phyloP scores from a whole-genome alignment of 1,140 invertebrate genomes.

The Cyclina sinensis region DNA sequence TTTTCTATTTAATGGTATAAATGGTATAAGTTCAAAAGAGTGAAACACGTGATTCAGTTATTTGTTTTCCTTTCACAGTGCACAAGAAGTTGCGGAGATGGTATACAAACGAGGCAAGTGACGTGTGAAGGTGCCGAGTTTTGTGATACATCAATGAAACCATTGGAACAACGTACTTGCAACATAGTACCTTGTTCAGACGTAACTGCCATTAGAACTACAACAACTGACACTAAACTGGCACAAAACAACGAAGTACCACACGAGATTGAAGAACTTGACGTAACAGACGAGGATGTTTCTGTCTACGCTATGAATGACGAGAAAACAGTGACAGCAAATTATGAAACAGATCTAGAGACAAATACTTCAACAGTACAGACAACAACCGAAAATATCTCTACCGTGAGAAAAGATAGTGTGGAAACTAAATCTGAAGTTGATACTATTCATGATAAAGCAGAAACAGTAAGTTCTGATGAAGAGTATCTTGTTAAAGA shows the following conservation, averaged over 20 bases:
- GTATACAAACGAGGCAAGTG: slow-evolving; percentile 81
- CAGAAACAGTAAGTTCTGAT: too few species aligned
- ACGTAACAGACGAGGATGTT: not conserved
- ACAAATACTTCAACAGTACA: not conserved
- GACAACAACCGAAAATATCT: not conserved
- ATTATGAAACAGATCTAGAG: not conserved
- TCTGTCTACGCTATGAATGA: not conserved
- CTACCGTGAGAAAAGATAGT: not conserved
- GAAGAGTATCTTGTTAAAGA: not conserved
- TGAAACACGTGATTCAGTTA: too few species aligned
- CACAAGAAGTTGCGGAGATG: slow-evolving; percentile 80
- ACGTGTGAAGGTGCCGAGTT: slow-evolving; percentile 70
- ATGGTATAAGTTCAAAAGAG: too few species aligned
- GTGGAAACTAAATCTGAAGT: not conserved
- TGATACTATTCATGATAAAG: not conserved
- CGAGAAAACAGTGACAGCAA: not conserved
- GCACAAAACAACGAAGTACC: not conserved
- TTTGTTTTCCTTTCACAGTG: slow-evolving; percentile 82
- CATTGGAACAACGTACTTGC: slow-evolving; percentile 49
- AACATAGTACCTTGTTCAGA: slow-evolving; percentile 6
- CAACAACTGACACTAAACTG: not conserved
- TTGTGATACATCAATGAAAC: slow-evolving; percentile 75
- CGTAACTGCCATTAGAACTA: not conserved
- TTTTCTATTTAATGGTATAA: too few species aligned
- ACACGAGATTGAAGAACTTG: not conserved